Evolutionary conservation across 2,113 vertebrate genomes (phyloP).

Genomic region (Paramormyrops kingsleyae): DNA sequence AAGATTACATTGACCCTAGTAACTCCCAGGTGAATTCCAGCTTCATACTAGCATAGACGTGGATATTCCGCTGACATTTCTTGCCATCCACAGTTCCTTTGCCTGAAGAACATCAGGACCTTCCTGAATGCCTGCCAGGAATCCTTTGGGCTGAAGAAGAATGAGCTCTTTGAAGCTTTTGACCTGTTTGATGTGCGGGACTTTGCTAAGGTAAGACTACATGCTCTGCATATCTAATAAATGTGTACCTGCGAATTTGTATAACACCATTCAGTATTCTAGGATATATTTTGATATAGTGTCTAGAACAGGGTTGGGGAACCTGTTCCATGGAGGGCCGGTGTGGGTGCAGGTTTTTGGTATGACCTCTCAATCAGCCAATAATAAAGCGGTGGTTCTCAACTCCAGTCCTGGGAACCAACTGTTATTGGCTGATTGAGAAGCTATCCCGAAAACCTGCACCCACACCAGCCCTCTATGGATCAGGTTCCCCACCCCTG

Average conservation of each 20-base stretch:
- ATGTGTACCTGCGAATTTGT: neutral
- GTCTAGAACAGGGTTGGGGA: neutral
- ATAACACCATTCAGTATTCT: neutral
- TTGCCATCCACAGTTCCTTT: slow-evolving; percentile 70
- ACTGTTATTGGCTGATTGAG: too few relatives aligned
- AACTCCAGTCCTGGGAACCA: too few relatives aligned
- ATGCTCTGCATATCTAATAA: neutral
- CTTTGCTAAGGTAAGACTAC: slow-evolving; percentile 76
- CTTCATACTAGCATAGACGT: neutral
- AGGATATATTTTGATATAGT: neutral
- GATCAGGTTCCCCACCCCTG: too few relatives aligned
- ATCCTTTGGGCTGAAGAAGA: slow-evolving; percentile 77
- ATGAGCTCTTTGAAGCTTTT: slow-evolving; percentile 84
- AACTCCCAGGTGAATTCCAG: neutral
- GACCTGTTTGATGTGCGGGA: slow-evolving; percentile 92
- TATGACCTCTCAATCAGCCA: too few relatives aligned
- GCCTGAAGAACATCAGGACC: slow-evolving; percentile 89
- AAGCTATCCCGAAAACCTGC: too few relatives aligned
- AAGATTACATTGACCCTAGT: neutral
- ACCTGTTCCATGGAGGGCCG: too few relatives aligned
- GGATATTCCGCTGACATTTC: neutral
- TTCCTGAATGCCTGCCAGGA: slow-evolving; percentile 75
- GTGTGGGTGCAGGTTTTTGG: too few relatives aligned
- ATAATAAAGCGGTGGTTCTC: too few relatives aligned
- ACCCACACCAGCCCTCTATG: too few relatives aligned